phyloP scores from a whole-genome alignment of 2,888 invertebrate genomes.

The Mesorhabditis sp. region DNA sequence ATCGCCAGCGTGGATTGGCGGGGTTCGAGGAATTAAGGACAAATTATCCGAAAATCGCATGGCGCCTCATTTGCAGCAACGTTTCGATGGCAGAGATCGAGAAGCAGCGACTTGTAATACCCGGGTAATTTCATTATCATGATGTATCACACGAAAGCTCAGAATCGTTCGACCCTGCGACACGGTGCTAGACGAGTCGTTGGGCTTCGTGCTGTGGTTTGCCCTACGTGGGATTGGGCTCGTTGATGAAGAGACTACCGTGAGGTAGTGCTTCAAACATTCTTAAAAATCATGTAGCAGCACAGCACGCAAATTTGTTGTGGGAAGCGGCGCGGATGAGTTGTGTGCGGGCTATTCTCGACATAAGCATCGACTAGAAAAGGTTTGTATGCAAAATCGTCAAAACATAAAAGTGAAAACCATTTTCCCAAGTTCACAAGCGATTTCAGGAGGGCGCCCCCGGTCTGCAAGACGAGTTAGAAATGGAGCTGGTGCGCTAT shows the following conservation, averaged over 20 bases:
- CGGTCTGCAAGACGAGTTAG: slow-evolving; percentile 62
- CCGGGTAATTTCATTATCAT: slow-evolving; percentile 13
- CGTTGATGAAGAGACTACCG: slow-evolving; percentile 15
- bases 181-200: slow-evolving; percentile 85
- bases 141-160: background rate
- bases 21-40: slow-evolving; percentile 71
- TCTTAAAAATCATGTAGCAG: slow-evolving; percentile 9
- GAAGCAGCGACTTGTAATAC: slow-evolving; percentile 16
- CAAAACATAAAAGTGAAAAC: background rate
- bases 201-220: slow-evolving; percentile 89
- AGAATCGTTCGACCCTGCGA: background rate
- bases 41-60: slow-evolving; percentile 72
- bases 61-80: slow-evolving; percentile 47
- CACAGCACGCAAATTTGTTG: slow-evolving; percentile 63
- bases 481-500: slow-evolving; percentile 79
- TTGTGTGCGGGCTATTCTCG: slow-evolving; percentile 88
- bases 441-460: background rate
- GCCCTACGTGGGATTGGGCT: slow-evolving; percentile 75
- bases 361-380: slow-evolving; percentile 71
- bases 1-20: slow-evolving; percentile 47
- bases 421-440: background rate
- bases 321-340: slow-evolving; percentile 96
- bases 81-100: slow-evolving; percentile 41
- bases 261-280: background rate
- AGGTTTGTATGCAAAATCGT: slow-evolving; percentile 14